Conservation (phyloP, 2,888 invertebrate genomes). For the Timema cristinae region DNA sequence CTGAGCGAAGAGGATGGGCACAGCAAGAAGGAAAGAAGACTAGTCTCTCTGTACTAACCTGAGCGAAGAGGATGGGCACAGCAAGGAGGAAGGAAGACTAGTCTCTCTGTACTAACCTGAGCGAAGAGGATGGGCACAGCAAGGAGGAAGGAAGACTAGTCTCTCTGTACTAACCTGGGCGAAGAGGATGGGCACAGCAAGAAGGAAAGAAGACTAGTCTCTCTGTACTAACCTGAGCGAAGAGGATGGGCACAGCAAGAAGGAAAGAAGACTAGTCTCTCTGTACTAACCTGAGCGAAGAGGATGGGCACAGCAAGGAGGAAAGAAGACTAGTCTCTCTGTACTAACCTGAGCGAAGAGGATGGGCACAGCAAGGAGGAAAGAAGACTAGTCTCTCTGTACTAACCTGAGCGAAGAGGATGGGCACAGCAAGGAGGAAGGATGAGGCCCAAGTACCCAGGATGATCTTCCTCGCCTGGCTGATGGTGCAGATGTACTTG, state of each 20-base stretch:
- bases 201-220: no score
- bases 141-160: no score
- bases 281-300: not conserved
- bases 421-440: conserved; percentile 57
- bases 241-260: conserved; percentile 57
- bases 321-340: no score
- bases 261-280: conserved; percentile 47
- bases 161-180: conserved; percentile 1
- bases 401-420: conserved; percentile 57
- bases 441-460: conserved; percentile 57
- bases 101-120: not conserved
- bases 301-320: not conserved
- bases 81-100: no score
- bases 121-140: not conserved
- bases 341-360: conserved; percentile 1
- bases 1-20: conserved; percentile 1
- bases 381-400: not conserved
- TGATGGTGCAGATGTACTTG: conserved; percentile 63
- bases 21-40: no score
- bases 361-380: not conserved
- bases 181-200: not conserved
- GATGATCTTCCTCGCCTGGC: conserved; percentile 59
- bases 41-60: not conserved
- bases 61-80: not conserved
- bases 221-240: conserved; percentile 55